Base-by-base conservation (phyloP, 2,888 invertebrate species). In the Thelaira solivaga region DNA sequence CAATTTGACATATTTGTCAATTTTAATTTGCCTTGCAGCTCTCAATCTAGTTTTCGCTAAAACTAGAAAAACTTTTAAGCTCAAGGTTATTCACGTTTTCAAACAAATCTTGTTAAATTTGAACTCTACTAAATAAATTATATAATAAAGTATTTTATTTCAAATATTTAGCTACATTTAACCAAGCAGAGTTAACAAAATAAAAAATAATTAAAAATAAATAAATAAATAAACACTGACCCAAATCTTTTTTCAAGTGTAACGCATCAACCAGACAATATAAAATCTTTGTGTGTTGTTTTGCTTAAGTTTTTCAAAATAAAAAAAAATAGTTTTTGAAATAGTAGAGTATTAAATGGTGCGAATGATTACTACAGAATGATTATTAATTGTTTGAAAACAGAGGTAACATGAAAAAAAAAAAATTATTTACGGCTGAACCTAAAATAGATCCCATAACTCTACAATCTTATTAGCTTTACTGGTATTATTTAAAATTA, bases 201-300 rank as follows among this genome's bases (percentile, higher is more conserved):
- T 1, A 47, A 26, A 45, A 1, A 26, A 57, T 31, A 29, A 62
- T 41, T 53, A 72, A 47, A 31, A 16, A 55, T 43, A 65, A 67
- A 68, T 59, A 75, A 64, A 74, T n/a, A 69, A 73, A 62, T 79
- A 61, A 80, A 80, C 82, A 81, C 69, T 82, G 83, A 83, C 83
- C 83, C 59, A 80, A 82, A 83, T 82, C 82, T 82, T 79, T 80
- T 81, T 71, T 82, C 83, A 82, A 77, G 78, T 83, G 82, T 82
- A 82, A 82, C 82, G 80, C 77, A 69, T n/a, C n/a, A n/a, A n/a
- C 80, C 80, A 81, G 78, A 78, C 78, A 64, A 43, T 47, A 69
- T 41, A 16, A 16, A 43, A 26, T 29, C 43, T 62, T 62, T n/a
- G n/a, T 45, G 62, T 31, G 29, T 61, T 36, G 16, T 20, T 49